Evolutionary conservation across 2,888 invertebrate species (phyloP), one percentile per base, ranked within the genome.

Genomic region (Protodeltote pygarga): DNA sequence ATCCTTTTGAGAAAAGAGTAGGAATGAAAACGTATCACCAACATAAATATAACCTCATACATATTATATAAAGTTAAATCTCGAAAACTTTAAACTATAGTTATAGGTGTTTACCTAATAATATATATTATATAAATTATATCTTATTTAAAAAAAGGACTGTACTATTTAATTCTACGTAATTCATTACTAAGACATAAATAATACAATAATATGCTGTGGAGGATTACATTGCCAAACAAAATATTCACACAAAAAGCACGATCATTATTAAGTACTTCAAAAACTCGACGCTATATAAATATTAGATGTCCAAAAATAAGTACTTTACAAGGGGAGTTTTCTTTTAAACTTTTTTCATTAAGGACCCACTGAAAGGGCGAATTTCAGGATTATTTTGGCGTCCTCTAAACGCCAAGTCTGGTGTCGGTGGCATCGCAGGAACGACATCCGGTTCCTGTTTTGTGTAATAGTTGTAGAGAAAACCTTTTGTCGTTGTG

Each of bases 401-500:
- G 42, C 48, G 51, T 51, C 42, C 70, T 58, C 39, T 40, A 51
- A 37, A 46, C 41, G 25, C 23, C 31, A 29, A 28, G 50, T 31
- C 39, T 52, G 65, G 68, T 64, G 69, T 65, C 64, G 55, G 60
- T 52, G 46, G 61, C 67, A 65, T 48, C 54, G 60, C 47, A 41
- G 14, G 21, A 60, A 71, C 63, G 63, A 67, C 71, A 52, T 75
- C 75, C 72, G 71, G 57, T 73, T 74, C 69, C 73, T 65, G 74
- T 70, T 70, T 70, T 65, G 65, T 59, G 70, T 73, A 76, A 77
- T 79, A 79, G 79, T 79, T 78, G 73, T 71, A n/a, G 73, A 67
- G 71, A 71, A 61, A 75, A 52, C 52, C 73, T 70, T 64, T 70
- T 64, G 60, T 57, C 46, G 42, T 24, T 20, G 27, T 37, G 44